Base-by-base conservation (phyloP, 2,113 vertebrate species). In the Ammodytes marinus region DNA sequence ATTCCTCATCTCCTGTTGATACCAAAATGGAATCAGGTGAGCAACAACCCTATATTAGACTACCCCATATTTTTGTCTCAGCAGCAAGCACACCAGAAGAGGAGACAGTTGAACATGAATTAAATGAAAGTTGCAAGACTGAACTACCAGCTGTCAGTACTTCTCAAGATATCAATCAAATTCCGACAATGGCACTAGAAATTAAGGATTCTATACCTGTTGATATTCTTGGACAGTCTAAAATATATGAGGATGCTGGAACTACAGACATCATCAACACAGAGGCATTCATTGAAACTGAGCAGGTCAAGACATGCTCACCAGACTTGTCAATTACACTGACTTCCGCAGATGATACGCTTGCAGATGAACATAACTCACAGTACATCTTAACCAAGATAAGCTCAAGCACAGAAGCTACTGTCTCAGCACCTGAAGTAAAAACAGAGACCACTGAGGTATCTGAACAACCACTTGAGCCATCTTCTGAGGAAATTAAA, bases 1-100 rank as follows among this genome's bases (percentile, higher is more conserved):
- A 76, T 50, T 50, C 14, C 57, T 68, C 88, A 83, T 27, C 69
- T 71, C 14, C 55, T 79, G 40, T 46, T 67, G 74, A 83, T 17
- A 37, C 6, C 7, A 82, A 75, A 58, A 65, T 66, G 54, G 69
- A 88, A 37, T n/a, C 67, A 57, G 47, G 11, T 77, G 88, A 92
- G 19, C 60, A 35, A 69, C 72, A 42, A 63, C 69, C 77, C 6
- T 91, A 89, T 45, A 13, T 91, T 57, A 82, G 76, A 64, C 54
- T 92, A 37, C 94, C 94, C 35, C 92, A 94, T 59, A 91, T 95
- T 80, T 93, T 94, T 84, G 77, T 95, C 57, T 94, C 94, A 17
- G 91, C 91, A 61, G 90, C 95, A 69, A 93, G 92, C 77, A 91
- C 91, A 79, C 93, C 92, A 58, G 93, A 95, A 77, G 93, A 94